Base-by-base conservation (phyloP, 2,113 vertebrate species). In the Cavia aperea region DNA sequence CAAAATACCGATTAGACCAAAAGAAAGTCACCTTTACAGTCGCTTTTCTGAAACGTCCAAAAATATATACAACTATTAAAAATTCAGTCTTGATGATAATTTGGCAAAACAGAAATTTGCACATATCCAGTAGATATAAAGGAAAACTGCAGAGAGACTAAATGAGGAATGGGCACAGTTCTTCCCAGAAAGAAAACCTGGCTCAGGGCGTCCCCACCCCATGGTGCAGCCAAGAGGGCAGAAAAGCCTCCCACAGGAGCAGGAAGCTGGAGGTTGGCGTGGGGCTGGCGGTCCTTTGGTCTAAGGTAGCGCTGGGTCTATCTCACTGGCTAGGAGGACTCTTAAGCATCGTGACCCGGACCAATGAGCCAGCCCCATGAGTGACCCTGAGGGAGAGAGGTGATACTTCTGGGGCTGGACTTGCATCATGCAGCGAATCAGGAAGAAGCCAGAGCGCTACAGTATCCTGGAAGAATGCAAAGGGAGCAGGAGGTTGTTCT, bases 221-320 rank as follows among this genome's bases (percentile, higher is more conserved):
- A 9, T 7, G 46, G 26, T 46, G 4, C 11, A 70, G 39, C 46
- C 62, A 56, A 89, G 77, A 29, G 18, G 18, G 3, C 65, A 14
- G 26, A 19, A 0, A 72, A 49, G 12, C 6, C 51, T 86, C 15
- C 21, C 51, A 9, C 19, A 46, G n/a, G 87, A 5, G 43, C 18
- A 85, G 68, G 31, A 58, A 65, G 15, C 13, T 29, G 16, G 21
- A 73, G 65, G 11, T 86, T 29, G 60, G 2, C 0, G 9, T 36
- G 31, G 13, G 4, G 3, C 8, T 31, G 4, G 26, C 1, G 26
- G 12, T 81, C 33, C 1, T 23, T 31, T 26, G 26, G 16, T 19
- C 72, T 0, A 4, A 11, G 8, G 72, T 13, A 18, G 19, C 19
- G 49, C 5, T 54, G 66, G 31, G 23, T 31, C 4, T 15, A 56